phyloP scores from a whole-genome alignment of 2,113 vertebrate genomes.

The Trochalopteron elliotii region DNA sequence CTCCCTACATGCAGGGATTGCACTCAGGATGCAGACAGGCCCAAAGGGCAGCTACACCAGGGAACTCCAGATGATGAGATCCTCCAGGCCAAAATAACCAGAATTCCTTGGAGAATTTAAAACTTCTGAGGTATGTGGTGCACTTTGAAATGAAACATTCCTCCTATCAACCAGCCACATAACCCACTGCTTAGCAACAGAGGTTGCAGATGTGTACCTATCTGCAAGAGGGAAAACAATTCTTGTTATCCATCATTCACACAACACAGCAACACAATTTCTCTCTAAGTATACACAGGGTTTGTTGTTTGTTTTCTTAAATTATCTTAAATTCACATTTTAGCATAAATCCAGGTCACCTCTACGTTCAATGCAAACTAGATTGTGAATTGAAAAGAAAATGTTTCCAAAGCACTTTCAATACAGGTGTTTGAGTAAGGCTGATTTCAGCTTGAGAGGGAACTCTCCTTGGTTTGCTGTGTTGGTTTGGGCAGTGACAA shows the following conservation, averaged over 20 bases:
- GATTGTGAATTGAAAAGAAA: neutral
- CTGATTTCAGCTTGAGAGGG: neutral
- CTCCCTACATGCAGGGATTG: fast-evolving
- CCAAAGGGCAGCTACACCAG: neutral
- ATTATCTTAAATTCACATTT: neutral
- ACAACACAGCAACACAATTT: neutral
- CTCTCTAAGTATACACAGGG: neutral
- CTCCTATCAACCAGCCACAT: neutral
- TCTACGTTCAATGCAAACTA: neutral
- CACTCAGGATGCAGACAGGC: neutral
- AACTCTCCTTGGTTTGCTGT: neutral
- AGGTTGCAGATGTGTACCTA: neutral
- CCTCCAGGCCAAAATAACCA: neutral
- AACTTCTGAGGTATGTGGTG: neutral
- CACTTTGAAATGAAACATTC: constrained; percentile 11
- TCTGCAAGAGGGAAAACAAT: neutral
- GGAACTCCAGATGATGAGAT: neutral
- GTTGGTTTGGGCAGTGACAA: fast-evolving
- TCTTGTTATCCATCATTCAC: neutral
- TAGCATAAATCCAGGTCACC: neutral
- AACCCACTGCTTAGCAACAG: neutral
- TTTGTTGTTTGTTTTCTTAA: neutral
- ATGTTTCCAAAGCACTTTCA: neutral
- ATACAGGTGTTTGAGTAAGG: neutral
- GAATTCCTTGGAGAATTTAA: neutral